These are phyloP conservation scores for Petrocephalus zakoni DNA, from an alignment of 2,113 vertebrate genomes.

Conservation along the genomic window DNA sequence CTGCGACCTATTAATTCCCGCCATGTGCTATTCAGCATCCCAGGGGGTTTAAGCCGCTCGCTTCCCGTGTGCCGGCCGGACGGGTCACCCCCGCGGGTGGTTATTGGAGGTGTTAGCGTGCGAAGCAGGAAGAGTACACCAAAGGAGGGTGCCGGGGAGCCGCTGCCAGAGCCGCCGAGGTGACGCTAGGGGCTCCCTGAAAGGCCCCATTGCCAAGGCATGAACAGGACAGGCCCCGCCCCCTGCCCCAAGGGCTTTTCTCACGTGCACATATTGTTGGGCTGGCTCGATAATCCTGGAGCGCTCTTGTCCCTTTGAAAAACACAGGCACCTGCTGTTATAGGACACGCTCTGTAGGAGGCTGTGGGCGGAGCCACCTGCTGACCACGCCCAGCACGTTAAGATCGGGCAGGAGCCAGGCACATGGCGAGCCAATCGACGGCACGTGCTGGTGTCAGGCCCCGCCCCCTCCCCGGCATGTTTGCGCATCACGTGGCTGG, in stretches of 20 bases:
- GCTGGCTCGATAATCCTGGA: not conserved
- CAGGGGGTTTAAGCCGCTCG: constrained; percentile 33
- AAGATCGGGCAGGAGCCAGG: not conserved
- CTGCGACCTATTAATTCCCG: constrained; percentile 50
- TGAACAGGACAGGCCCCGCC: not conserved
- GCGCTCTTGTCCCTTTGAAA: not conserved
- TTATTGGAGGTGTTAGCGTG: not conserved
- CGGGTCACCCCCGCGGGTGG: not conserved
- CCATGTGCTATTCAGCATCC: constrained; percentile 43
- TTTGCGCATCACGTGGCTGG: not conserved
- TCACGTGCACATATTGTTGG: not conserved
- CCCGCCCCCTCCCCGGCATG: not conserved
- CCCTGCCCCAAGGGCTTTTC: not conserved
- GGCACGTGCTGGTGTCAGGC: not conserved
- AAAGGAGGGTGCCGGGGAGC: not conserved
- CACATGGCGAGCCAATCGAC: not conserved
- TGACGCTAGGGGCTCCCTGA: not conserved
- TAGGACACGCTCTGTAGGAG: not conserved
- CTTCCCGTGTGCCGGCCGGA: not conserved
- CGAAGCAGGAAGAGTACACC: not conserved
- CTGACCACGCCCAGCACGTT: not conserved
- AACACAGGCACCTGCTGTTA: not conserved
- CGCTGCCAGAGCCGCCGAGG: not conserved
- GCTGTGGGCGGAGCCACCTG: not conserved
- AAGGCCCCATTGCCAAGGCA: not conserved